These are phyloP conservation scores for Cataglyphis cursor DNA, from an alignment of 2,888 invertebrate species.

Conservation along the genomic window DNA sequence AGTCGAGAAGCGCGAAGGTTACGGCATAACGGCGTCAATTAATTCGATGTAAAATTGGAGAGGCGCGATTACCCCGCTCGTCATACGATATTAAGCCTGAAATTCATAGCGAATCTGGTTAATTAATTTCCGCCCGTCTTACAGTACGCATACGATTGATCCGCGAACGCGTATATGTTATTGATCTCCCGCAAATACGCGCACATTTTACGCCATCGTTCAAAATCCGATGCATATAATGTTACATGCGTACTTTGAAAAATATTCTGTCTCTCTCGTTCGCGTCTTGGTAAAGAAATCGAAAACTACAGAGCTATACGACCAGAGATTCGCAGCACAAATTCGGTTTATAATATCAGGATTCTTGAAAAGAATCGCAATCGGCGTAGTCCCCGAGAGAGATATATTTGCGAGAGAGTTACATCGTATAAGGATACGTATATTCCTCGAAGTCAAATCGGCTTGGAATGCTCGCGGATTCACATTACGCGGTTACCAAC, in stretches of 20 bases:
- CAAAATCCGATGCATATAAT: neutral
- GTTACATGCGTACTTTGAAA: neutral
- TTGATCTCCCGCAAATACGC: constrained; percentile 4
- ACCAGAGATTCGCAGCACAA: neutral
- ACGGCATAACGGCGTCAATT: constrained; percentile 47
- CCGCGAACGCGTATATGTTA: neutral
- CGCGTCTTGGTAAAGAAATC: neutral
- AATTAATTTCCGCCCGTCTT: constrained; percentile 61
- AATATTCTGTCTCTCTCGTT: neutral
- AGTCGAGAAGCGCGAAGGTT: constrained; percentile 40
- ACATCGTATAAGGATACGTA: neutral
- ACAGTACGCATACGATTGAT: neutral
- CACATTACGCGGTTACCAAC: constrained; percentile 30
- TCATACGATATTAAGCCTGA: constrained; percentile 56
- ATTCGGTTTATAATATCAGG: neutral
- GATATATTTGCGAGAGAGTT: neutral
- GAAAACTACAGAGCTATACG: neutral
- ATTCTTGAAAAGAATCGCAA: neutral
- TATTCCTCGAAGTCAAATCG: constrained; percentile 19
- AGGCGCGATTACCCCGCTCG: constrained; percentile 30
- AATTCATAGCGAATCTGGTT: constrained; percentile 61
- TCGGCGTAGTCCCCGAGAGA: neutral
- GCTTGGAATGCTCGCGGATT: constrained; percentile 1
- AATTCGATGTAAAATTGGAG: constrained; percentile 56
- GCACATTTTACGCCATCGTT: constrained; percentile 5